Evolutionary conservation across 1,140 invertebrate species (phyloP).

Genomic region (Protaetia brevitarsis): DNA sequence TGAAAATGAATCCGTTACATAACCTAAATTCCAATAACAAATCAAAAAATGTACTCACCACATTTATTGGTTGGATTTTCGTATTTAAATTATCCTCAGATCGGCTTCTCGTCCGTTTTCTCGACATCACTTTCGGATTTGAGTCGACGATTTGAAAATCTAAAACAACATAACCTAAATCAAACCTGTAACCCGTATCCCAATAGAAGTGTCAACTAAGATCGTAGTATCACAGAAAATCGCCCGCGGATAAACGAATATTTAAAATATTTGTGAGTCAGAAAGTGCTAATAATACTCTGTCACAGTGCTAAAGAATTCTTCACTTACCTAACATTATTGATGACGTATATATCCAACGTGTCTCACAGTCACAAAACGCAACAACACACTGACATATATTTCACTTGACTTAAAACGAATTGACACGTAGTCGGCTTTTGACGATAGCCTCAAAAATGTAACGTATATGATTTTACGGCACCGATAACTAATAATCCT

Average conservation of each 20-base stretch:
- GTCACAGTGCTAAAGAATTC: too few relatives aligned
- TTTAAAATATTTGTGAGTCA: not conserved
- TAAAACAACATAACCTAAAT: constrained; percentile 18
- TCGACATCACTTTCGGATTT: constrained; percentile 38
- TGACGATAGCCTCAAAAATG: not conserved
- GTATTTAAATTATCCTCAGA: constrained; percentile 40
- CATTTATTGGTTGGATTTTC: constrained; percentile 36
- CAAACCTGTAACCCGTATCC: too few relatives aligned
- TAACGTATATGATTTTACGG: too few relatives aligned
- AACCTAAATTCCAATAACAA: too few relatives aligned
- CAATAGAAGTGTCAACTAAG: too few relatives aligned
- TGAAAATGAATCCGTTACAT: not conserved
- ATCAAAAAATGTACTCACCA: constrained; percentile 36
- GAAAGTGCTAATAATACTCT: too few relatives aligned
- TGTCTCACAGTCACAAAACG: not conserved
- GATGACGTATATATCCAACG: not conserved
- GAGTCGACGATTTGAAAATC: not conserved
- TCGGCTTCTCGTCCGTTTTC: constrained; percentile 45
- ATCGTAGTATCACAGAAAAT: too few relatives aligned
- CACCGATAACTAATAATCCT: too few relatives aligned
- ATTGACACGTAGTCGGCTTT: not conserved
- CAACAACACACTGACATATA: constrained; percentile 1
- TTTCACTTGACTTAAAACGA: not conserved
- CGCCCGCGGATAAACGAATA: not conserved
- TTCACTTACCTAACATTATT: constrained; percentile 9